These are phyloP conservation scores for Halcyon badia DNA, from an alignment of 2,797 vertebrate species.

Conservation along the genomic window DNA sequence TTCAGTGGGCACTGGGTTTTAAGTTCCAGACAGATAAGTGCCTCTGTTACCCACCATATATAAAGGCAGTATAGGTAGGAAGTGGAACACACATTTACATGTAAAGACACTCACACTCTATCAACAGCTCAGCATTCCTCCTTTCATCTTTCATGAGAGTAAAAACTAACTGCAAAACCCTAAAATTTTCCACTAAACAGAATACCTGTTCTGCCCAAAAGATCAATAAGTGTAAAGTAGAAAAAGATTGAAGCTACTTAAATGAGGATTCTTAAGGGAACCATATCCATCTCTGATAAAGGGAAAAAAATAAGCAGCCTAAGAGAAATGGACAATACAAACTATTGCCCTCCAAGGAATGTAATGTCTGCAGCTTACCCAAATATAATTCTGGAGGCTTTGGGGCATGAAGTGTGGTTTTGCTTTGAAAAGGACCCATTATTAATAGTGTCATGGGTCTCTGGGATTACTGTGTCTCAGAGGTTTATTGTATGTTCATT, in stretches of 20 bases:
- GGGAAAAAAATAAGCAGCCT: background rate
- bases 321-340: slow-evolving; percentile 49
- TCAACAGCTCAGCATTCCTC: background rate
- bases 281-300: slow-evolving; percentile 41
- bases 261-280: slow-evolving; percentile 60
- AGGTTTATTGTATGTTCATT: slow-evolving; percentile 66
- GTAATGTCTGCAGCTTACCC: slow-evolving; percentile 47
- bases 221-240: slow-evolving; percentile 48
- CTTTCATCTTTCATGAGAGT: background rate
- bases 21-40: background rate
- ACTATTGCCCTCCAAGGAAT: slow-evolving; percentile 55
- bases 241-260: slow-evolving; percentile 57
- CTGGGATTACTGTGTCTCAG: slow-evolving; percentile 65
- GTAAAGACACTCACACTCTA: background rate
- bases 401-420: slow-evolving; percentile 55
- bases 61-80: background rate
- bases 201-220: background rate
- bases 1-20: background rate
- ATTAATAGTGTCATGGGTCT: slow-evolving; percentile 63
- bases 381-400: slow-evolving; percentile 59
- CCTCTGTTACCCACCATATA: background rate
- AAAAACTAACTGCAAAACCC: slow-evolving; percentile 12
- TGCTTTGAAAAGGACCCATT: slow-evolving; percentile 59
- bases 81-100: background rate
- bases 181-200: slow-evolving; percentile 22